Evolutionary conservation across 2,888 invertebrate species (phyloP), one percentile per base, ranked within the genome.

Genomic region (Volucella zonaria): DNA sequence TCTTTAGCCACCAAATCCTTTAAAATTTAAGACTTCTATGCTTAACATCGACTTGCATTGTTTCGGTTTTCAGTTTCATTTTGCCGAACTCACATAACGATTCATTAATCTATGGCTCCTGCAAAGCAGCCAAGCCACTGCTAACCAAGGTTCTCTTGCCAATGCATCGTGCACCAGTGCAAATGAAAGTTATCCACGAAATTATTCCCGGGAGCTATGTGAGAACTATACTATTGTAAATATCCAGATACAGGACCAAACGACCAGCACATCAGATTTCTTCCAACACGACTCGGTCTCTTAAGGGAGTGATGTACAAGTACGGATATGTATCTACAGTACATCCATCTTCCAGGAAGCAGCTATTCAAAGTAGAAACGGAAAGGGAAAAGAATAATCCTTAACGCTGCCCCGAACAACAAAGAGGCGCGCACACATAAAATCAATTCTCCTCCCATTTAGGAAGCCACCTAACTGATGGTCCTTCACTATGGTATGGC

Each of bases 141-240:
- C 71, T 51, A n/a, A 23, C 40, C 66, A 62, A 15, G 52, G 23
- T 49, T 31, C 31, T 31, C 0, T 6, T 31, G 6, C 56, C 6
- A 68, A 68, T 68, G 47, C 68, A 68, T 38, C 58, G 54, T 61
- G 47, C 79, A 31, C 64, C 78, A 59, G 66, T 71, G 75, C 79
- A 83, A 74, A 70, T 79, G 82, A 75, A 79, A 75, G 42, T 83
- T 79, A 75, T 83, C 70, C 82, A 79, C 79, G 70, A 70, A 31
- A 79, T 75, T 64, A 79, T 83, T 79, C 82, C 82, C 75, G 45
- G 10, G 52, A 68, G 82, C 73, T 68, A 56, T 77, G 49, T 75
- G 31, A 40, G 70, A 68, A 66, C 23, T 31, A 43, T 42, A 1
- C 47, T 66, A 42, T 18, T 14, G 14, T 10, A 12, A 12, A 52